Evolutionary conservation across 2,797 vertebrate genomes (phyloP).

Genomic region (Eupleurogrammus muticus): DNA sequence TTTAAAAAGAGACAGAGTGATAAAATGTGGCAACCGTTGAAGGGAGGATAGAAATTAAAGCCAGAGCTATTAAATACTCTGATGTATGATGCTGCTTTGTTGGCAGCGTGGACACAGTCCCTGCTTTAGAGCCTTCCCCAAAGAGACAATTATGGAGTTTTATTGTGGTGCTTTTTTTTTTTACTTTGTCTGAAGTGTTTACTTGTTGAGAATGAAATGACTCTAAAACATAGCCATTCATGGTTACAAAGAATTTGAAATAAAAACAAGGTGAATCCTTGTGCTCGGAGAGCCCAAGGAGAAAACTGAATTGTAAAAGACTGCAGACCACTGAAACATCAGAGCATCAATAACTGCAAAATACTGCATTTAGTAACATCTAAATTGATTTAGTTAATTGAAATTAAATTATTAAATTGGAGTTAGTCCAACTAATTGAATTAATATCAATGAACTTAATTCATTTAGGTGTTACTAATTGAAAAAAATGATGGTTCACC

Average conservation of each 20-base stretch:
- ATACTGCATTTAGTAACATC: too few species aligned
- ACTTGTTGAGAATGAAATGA: conserved; percentile 9
- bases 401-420: too few species aligned
- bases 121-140: not conserved
- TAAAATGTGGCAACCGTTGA: not conserved
- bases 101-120: not conserved
- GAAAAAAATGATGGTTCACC: too few species aligned
- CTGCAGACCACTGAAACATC: too few species aligned
- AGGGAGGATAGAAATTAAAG: not conserved
- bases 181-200: conserved; percentile 43
- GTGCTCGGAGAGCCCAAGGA: not conserved
- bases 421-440: too few species aligned
- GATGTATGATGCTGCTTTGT: conserved; percentile 20
- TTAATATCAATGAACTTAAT: too few species aligned
- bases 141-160: not conserved
- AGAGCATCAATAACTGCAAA: too few species aligned
- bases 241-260: conserved; percentile 8
- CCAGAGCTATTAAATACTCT: conserved; percentile 6
- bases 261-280: not conserved
- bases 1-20: conserved; percentile 7
- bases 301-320: too few species aligned
- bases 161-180: conserved; percentile 23
- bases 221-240: conserved; percentile 26
- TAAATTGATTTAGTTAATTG: too few species aligned
- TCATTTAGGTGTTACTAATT: too few species aligned